A percentile compares a stretch with the other conserved stretches of the same genome.
phyloP scores from a whole-genome alignment of 2,797 vertebrate genomes.

The Xiphorhynchus erythropygius region DNA sequence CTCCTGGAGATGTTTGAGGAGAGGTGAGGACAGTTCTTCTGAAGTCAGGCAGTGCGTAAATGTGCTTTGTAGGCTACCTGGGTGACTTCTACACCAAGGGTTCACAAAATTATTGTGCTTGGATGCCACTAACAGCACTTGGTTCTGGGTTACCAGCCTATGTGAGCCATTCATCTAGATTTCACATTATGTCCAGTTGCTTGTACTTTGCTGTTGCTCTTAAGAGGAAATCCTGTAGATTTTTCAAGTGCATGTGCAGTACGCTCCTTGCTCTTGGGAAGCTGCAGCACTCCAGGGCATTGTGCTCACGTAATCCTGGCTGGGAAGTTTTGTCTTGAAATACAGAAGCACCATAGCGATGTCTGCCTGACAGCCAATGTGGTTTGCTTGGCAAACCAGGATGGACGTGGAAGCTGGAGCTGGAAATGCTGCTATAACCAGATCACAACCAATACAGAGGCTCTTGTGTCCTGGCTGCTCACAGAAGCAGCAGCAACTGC shows the following conservation, averaged over 20 bases:
- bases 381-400: neutral
- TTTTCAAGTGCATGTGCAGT: neutral
- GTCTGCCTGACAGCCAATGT: neutral
- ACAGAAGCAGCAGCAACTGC: neutral
- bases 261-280: neutral
- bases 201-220: neutral
- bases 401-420: neutral
- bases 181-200: neutral
- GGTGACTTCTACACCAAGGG: neutral
- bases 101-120: neutral
- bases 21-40: slow-evolving; percentile 50
- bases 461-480: neutral
- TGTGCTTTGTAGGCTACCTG: neutral
- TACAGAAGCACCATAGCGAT: neutral
- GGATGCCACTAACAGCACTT: neutral
- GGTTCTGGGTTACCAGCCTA: neutral
- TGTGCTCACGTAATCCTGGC: neutral
- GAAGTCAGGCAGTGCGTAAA: neutral
- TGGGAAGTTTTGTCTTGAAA: neutral
- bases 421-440: neutral
- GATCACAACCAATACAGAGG: neutral
- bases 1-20: slow-evolving; percentile 63
- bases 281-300: neutral
- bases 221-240: neutral
- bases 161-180: neutral